These are phyloP conservation scores for Ormia ochracea DNA, from an alignment of 2,888 invertebrate species.

Conservation along the genomic window DNA sequence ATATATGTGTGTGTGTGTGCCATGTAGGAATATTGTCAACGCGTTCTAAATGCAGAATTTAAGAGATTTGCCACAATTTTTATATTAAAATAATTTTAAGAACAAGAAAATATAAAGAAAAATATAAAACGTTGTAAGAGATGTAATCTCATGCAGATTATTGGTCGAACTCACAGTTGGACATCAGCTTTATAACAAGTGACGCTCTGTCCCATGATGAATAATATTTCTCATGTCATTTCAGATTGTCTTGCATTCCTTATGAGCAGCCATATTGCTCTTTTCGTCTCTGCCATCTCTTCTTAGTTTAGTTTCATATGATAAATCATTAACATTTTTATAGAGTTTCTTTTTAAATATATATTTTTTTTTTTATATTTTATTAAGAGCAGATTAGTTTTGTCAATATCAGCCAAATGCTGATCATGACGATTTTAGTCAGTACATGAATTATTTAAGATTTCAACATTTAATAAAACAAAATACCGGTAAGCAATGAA, in stretches of 20 bases:
- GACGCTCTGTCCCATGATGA: slow-evolving; percentile 51
- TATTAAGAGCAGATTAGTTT: slow-evolving; percentile 56
- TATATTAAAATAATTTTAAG: slow-evolving; percentile 12
- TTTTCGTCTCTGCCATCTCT: slow-evolving; percentile 12
- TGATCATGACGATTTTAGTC: slow-evolving; percentile 37
- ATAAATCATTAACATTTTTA: slow-evolving; percentile 60
- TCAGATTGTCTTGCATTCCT: slow-evolving; percentile 29
- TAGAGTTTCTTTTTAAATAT: slow-evolving; percentile 13
- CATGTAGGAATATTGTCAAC: no score
- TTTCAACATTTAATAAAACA: slow-evolving; percentile 7
- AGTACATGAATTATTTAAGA: slow-evolving; percentile 54
- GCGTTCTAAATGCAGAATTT: no score
- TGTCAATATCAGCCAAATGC: slow-evolving; percentile 50
- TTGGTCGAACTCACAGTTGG: slow-evolving; percentile 58
- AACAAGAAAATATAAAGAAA: not conserved
- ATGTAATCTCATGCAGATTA: slow-evolving; percentile 62
- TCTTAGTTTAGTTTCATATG: slow-evolving; percentile 23
- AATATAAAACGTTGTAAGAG: slow-evolving; percentile 33
- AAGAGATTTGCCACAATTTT: no score
- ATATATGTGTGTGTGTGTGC: no score
- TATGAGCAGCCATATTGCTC: slow-evolving; percentile 40
- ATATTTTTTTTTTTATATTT: slow-evolving; percentile 21
- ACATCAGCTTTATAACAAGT: slow-evolving; percentile 57
- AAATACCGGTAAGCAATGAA: not conserved
- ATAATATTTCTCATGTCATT: slow-evolving; percentile 44